These are phyloP conservation scores for Syrmaticus mikado DNA, from an alignment of 2,113 vertebrate species.

Conservation along the genomic window DNA sequence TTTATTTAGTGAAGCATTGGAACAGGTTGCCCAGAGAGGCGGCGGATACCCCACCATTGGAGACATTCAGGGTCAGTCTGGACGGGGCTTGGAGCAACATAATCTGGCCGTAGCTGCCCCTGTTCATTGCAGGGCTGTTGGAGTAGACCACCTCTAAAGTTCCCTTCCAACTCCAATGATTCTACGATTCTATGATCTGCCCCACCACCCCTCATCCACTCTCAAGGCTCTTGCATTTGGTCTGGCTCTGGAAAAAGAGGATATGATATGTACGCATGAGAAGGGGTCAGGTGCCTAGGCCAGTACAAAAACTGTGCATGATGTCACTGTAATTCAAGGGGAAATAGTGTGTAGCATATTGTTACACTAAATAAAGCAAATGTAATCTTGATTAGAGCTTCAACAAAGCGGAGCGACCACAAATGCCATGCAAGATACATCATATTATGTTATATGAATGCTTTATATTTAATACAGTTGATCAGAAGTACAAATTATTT, in stretches of 20 bases:
- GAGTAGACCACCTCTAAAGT: too few relatives aligned
- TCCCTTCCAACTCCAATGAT: too few relatives aligned
- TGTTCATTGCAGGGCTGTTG: too few relatives aligned
- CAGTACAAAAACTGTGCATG: background rate
- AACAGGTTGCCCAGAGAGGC: too few relatives aligned
- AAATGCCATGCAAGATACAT: background rate
- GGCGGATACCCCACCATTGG: too few relatives aligned
- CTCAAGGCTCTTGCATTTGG: background rate
- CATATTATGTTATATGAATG: background rate
- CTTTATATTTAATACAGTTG: background rate
- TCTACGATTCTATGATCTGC: too few relatives aligned
- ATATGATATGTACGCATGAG: background rate
- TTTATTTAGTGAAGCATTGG: too few relatives aligned
- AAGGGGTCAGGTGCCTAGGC: background rate
- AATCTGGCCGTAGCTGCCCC: too few relatives aligned
- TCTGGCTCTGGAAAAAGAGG: background rate
- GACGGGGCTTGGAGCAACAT: too few relatives aligned
- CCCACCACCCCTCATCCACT: background rate
- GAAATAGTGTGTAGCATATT: background rate
- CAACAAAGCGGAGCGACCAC: background rate
- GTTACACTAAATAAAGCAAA: background rate
- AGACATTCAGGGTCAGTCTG: too few relatives aligned
- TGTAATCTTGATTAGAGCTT: background rate
- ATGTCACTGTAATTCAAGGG: background rate
- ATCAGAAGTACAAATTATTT: background rate